Evolutionary conservation across 1,140 invertebrate genomes (phyloP), one percentile per base, ranked within the genome.

Genomic region (Campodea augens): DNA sequence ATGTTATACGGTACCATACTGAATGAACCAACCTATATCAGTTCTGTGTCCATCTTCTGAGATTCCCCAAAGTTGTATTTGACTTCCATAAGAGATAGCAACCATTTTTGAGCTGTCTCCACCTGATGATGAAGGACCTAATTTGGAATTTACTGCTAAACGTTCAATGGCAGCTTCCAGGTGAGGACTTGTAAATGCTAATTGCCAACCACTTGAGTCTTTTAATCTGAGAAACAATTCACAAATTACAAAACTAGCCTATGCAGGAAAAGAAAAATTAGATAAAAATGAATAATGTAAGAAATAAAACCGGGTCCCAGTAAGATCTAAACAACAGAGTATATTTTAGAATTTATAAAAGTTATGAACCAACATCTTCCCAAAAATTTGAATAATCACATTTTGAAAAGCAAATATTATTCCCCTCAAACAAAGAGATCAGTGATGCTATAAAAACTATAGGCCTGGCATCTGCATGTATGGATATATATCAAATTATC

Each of bases 141-240:
- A 81, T 67, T 96, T 96, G 0, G 89, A 86, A 65, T 96, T 96
- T 45, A 97, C 77, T 2, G 92, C 90, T 49, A 96, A 80, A 41
- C 89, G 69, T 58, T 93, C 89, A 51, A 98, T 90, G 15, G 78
- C 74, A 7, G 74, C 73, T 50, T 93, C 87, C 55, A 93, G 84
- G 51, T 87, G 77, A 1, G 89, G 85, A 55, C 88, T 92, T 25
- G 84, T 90, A 63, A 95, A 97, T 4, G 88, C 80, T 52, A 86
- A 74, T 55, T 93, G 88, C 91, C 92, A 97, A 7, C 91, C 91
- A 53, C 79, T 84, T 0, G 87, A 89, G 59, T 97, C 92, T 64
- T 92, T 95, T 50, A 95, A 73, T 59, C 87, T 85, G 54, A 37
- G 68, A 57, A 51, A 25, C 43, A 25, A 41, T 21, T 22, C 12